Conservation (phyloP, 2,888 invertebrate genomes). For the Mayetiola destructor region DNA sequence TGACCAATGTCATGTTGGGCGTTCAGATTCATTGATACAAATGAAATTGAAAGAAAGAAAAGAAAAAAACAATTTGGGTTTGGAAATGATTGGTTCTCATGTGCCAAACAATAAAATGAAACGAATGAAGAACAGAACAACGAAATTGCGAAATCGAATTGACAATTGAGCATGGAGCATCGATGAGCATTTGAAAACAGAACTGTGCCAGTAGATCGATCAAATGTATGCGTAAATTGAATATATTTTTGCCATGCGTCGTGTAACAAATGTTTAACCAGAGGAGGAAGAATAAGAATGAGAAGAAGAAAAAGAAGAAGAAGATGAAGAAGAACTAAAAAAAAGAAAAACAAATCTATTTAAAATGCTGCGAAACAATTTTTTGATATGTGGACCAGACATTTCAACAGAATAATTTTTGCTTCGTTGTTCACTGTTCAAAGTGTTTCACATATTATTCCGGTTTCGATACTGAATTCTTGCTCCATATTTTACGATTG, state of each 20-base stretch:
- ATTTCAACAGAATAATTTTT: no score
- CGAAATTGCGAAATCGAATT: background rate
- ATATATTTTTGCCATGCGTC: background rate
- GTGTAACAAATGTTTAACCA: background rate
- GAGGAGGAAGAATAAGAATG: background rate
- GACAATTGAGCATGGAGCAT: background rate
- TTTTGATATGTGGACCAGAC: no score
- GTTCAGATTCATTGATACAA: no score
- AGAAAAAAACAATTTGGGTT: conserved; percentile 1
- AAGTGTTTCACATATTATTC: no score
- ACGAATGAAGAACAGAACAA: background rate
- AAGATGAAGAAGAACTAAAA: background rate
- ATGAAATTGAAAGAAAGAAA: background rate
- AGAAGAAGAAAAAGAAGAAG: background rate
- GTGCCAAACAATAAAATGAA: no score
- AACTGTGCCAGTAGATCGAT: conserved; percentile 12
- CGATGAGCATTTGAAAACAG: background rate
- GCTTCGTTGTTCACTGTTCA: no score
- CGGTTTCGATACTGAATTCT: no score
- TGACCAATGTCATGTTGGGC: no score
- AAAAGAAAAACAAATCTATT: no score
- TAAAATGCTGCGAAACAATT: no score
- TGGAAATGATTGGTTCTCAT: no score
- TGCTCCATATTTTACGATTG: no score
- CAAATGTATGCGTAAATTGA: conserved; percentile 7